Percentiles rank a stretch among this genome's conserved stretches.
Conservation (phyloP, 2,888 invertebrate genomes). For the Germaria angustata region DNA sequence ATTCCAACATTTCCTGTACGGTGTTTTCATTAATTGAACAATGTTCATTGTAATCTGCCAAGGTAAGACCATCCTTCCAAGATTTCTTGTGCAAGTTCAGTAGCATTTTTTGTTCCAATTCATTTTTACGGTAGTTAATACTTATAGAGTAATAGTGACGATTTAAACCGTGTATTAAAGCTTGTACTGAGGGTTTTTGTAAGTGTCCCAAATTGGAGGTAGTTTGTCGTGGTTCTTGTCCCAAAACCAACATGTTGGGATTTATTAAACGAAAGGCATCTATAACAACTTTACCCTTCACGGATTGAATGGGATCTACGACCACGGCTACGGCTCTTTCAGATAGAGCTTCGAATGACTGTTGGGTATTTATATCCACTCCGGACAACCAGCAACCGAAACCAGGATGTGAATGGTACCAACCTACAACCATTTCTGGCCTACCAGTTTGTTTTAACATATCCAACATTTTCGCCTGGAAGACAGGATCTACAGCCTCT, state of each 20-base stretch:
- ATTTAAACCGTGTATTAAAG: slow-evolving; percentile 98
- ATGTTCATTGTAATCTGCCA: slow-evolving; percentile 95
- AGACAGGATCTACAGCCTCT: slow-evolving; percentile 99
- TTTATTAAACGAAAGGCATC: slow-evolving; percentile 99
- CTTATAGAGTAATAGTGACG: slow-evolving; percentile 99
- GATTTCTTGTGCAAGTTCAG: slow-evolving; percentile 99
- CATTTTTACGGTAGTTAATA: slow-evolving; percentile 99
- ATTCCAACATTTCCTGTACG: slow-evolving; percentile 96
- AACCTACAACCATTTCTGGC: slow-evolving; percentile 99
- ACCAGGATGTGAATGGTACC: slow-evolving; percentile 99
- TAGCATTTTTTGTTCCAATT: slow-evolving; percentile 99
- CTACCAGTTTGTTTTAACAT: slow-evolving; percentile 99
- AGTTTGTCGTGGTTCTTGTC: slow-evolving; percentile 98
- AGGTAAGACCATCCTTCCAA: slow-evolving; percentile 97
- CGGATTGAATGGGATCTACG: slow-evolving; percentile 99
- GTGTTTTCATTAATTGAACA: slow-evolving; percentile 95
- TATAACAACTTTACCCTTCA: slow-evolving; percentile 99
- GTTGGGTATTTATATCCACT: slow-evolving; percentile 99
- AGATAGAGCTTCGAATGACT: slow-evolving; percentile 98
- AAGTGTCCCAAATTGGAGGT: slow-evolving; percentile 99
- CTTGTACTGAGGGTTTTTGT: slow-evolving; percentile 99
- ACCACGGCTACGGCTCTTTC: slow-evolving; percentile 99
- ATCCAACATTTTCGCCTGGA: slow-evolving; percentile 99
- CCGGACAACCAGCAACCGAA: slow-evolving; percentile 99
- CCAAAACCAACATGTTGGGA: slow-evolving; percentile 99